Evolutionary conservation across 1,140 invertebrate species (phyloP).

Genomic region (Trachelipus rathkii): DNA sequence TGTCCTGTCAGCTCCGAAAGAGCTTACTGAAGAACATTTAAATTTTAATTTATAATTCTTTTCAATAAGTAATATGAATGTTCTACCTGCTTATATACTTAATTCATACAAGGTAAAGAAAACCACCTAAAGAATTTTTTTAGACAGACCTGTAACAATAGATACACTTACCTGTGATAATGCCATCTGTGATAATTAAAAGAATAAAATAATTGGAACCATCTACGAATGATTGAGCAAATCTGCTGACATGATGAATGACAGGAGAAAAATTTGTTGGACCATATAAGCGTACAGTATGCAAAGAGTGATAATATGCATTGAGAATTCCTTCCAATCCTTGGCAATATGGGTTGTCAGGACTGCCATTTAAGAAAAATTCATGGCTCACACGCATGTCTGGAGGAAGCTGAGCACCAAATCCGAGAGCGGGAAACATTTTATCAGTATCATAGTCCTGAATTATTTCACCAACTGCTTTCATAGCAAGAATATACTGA

Average conservation of each 20-base stretch:
- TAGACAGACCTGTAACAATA: too few species aligned
- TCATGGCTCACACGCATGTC: constrained; percentile 53
- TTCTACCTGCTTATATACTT: too few species aligned
- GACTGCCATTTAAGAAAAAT: constrained; percentile 56
- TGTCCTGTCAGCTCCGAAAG: too few species aligned
- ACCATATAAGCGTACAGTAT: constrained; percentile 54
- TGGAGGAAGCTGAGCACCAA: constrained; percentile 54
- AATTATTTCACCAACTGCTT: constrained; percentile 58
- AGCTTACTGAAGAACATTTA: too few species aligned
- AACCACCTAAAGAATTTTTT: too few species aligned
- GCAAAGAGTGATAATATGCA: constrained; percentile 53
- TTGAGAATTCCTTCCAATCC: constrained; percentile 55
- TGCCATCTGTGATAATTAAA: constrained; percentile 60
- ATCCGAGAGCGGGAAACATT: constrained; percentile 54
- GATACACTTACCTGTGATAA: constrained; percentile 54
- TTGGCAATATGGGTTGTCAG: constrained; percentile 55
- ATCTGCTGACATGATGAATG: constrained; percentile 52
- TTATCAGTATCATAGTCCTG: constrained; percentile 57
- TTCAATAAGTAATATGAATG: too few species aligned
- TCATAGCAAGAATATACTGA: constrained; percentile 58
- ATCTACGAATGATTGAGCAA: constrained; percentile 48
- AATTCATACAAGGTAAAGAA: too few species aligned
- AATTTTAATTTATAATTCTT: too few species aligned
- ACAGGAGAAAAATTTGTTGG: constrained; percentile 57
- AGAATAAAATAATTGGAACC: constrained; percentile 57